A percentile compares a stretch with the other conserved stretches of the same genome.
These are phyloP conservation scores for Gastrophysa polygoni DNA, from an alignment of 2,888 invertebrate species.

Conservation along the genomic window DNA sequence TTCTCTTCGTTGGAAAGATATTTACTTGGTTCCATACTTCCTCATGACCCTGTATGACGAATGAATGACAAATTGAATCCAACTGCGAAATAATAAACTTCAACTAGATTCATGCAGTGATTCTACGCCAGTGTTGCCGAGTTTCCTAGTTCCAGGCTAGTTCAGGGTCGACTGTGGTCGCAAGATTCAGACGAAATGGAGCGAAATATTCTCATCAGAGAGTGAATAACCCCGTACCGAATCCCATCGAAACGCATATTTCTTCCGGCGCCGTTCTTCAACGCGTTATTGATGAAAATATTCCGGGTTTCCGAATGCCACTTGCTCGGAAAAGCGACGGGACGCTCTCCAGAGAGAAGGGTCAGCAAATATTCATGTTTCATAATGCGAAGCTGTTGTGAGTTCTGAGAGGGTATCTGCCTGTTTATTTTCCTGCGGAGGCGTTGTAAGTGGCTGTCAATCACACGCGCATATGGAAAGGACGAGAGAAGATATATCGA, in stretches of 20 bases:
- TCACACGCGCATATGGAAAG: slow-evolving; percentile 35
- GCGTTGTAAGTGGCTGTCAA: slow-evolving; percentile 42
- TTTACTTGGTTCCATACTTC: too few relatives aligned
- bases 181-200: too few relatives aligned
- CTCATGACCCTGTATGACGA: too few relatives aligned
- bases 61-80: too few relatives aligned
- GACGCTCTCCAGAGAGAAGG: slow-evolving; percentile 29
- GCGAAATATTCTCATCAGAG: too few relatives aligned
- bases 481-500: slow-evolving; percentile 33
- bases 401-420: slow-evolving; percentile 32
- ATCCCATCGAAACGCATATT: slow-evolving; percentile 4
- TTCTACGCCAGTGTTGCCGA: too few relatives aligned
- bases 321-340: slow-evolving; percentile 7
- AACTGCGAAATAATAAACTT: too few relatives aligned
- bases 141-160: too few relatives aligned
- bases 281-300: slow-evolving; percentile 16
- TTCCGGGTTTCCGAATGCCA: slow-evolving; percentile 17
- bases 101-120: too few relatives aligned
- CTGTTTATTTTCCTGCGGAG: slow-evolving; percentile 36
- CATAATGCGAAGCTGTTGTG: slow-evolving; percentile 32
- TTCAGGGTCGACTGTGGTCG: too few relatives aligned
- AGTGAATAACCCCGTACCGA: not conserved
- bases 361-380: slow-evolving; percentile 39
- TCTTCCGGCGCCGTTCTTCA: too few relatives aligned
- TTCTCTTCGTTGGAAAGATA: too few relatives aligned